Base-by-base conservation (phyloP, 2,888 invertebrate genomes). In the Diaphora mendica region DNA sequence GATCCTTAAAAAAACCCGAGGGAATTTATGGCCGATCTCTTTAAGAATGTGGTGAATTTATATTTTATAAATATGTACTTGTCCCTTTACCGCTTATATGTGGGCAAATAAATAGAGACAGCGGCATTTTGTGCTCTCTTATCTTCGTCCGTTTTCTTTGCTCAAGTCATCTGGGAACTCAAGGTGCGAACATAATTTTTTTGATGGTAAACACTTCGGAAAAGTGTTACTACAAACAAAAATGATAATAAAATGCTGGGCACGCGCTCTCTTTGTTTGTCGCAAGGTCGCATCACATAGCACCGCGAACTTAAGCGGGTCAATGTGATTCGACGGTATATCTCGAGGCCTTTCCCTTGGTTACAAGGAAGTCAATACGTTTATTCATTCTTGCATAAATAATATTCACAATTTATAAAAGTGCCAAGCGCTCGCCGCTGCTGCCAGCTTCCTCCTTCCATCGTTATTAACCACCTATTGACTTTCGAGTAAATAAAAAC, bases 241-340 rank as follows among this genome's bases (percentile, higher is more conserved):
- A 82, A 80, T 78, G 84, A 85, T 82, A 84, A 80, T 81, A 79
- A 76, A 84, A 89, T 88, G 85, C 87, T 76, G 82, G 79, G 80
- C 89, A 88, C 88, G 88, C 83, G 84, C 80, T 79, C 74, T 79
- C 85, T 86, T 88, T 87, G 88, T 88, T 85, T 74, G 78, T 77
- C 78, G 42, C 81, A 85, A 87, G 85, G 87, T 77, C 86, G 68
- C 59, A 44, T 72, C 72, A 68, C n/a, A 59, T 70, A 70, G 74
- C 78, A 75, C 81, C 85, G 83, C 84, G 80, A 83, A 79, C 79
- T 82, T 83, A 91, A 91, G 85, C 86, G 87, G 93, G 93, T 92
- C 93, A 92, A 91, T 92, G 93, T 85, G 87, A 91, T 83, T 87
- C 88, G 86, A 85, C 85, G 86, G 86, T 86, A 87, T 84, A 85